phyloP scores from a whole-genome alignment of 2,888 invertebrate species.

The Pheosia tremula region DNA sequence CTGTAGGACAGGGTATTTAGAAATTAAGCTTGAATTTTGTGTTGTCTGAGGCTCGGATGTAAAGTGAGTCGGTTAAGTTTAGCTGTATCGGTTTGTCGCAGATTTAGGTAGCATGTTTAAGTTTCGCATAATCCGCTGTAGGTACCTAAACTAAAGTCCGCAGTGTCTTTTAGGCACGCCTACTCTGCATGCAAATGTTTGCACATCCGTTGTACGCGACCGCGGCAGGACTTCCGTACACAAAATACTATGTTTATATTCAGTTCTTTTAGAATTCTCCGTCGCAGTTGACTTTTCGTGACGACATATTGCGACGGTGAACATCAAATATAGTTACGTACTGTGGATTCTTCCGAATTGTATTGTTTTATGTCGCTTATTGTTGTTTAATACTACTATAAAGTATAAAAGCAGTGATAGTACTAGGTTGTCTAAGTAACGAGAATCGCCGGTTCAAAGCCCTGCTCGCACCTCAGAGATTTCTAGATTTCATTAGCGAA shows the following conservation, averaged over 20 bases:
- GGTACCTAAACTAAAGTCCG: constrained; percentile 75
- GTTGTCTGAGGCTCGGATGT: constrained; percentile 51
- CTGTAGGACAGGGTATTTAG: constrained; percentile 45
- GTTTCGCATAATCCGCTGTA: constrained; percentile 80
- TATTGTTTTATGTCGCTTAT: constrained; percentile 15
- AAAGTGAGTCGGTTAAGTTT: constrained; percentile 57
- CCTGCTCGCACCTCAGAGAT: no score
- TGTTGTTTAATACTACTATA: not conserved
- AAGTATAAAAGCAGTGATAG: not conserved
- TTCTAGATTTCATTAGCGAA: no score
- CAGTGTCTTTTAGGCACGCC: constrained; percentile 83
- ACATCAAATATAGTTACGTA: constrained; percentile 69
- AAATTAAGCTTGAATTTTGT: constrained; percentile 45
- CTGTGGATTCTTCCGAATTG: constrained; percentile 54
- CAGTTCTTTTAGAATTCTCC: constrained; percentile 80
- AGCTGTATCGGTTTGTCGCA: constrained; percentile 64
- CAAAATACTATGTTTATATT: constrained; percentile 81
- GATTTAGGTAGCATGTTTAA: constrained; percentile 79
- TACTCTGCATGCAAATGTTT: constrained; percentile 84
- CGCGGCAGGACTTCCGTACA: constrained; percentile 81
- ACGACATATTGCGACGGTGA: constrained; percentile 70
- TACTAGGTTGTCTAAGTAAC: no score
- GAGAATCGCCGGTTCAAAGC: no score
- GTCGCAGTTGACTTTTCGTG: constrained; percentile 78
- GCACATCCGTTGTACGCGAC: constrained; percentile 81